Conservation (phyloP, 2,797 vertebrate species). For the Bradypus variegatus region DNA sequence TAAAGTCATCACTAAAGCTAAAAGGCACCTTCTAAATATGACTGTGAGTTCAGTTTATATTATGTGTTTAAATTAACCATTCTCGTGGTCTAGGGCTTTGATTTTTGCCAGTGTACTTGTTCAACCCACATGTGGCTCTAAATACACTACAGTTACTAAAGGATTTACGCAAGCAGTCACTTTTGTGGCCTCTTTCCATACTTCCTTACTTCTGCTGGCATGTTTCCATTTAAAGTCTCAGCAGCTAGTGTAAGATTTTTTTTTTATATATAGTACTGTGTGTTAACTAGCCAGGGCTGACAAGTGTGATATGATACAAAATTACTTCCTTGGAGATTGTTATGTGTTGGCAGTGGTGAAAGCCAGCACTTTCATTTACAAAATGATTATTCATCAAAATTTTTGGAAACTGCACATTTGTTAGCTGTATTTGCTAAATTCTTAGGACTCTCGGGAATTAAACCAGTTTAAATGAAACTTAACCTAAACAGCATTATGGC, state of each 20-base stretch:
- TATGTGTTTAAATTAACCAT: neutral
- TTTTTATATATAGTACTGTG: neutral
- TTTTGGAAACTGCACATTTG: slow-evolving; percentile 12
- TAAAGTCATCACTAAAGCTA: slow-evolving; percentile 12
- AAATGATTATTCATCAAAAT: neutral
- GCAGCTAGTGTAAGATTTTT: neutral
- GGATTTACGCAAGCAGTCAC: neutral
- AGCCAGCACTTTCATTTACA: slow-evolving; percentile 7
- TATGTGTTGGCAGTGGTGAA: neutral
- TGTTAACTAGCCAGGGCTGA: neutral
- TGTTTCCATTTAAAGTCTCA: slow-evolving; percentile 35
- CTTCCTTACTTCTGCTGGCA: neutral
- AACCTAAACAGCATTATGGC: neutral
- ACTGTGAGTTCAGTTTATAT: neutral
- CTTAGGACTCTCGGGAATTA: slow-evolving; percentile 2
- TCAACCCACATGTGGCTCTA: neutral
- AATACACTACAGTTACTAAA: neutral
- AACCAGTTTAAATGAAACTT: slow-evolving; percentile 37
- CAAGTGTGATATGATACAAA: neutral
- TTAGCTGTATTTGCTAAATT: slow-evolving; percentile 33
- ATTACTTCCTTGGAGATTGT: neutral
- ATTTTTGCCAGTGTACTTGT: neutral
- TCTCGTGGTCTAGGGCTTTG: neutral
- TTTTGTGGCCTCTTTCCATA: neutral
- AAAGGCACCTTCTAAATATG: slow-evolving; percentile 16